phyloP scores from a whole-genome alignment of 2,888 invertebrate species.

The Luperina testacea region DNA sequence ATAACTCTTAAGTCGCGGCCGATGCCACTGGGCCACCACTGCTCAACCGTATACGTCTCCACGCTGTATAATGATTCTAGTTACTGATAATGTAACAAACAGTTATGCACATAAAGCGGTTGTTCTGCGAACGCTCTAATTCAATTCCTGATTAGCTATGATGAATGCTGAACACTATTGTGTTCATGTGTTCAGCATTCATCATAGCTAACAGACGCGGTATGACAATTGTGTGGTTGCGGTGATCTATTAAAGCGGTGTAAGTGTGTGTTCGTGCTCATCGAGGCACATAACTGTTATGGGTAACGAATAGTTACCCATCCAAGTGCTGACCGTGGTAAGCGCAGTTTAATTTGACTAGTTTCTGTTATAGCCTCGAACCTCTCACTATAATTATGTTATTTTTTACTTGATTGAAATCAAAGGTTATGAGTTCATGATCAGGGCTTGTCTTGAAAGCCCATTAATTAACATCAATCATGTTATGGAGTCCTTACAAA shows the following conservation, averaged over 20 bases:
- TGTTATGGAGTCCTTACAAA: neutral
- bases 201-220: neutral
- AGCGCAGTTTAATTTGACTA: neutral
- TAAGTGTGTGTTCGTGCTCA: neutral
- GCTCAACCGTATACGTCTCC: too few relatives aligned
- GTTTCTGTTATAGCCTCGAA: neutral
- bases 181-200: too few relatives aligned
- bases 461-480: slow-evolving; percentile 37
- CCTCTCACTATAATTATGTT: neutral
- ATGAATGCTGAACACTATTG: too few relatives aligned
- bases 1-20: too few relatives aligned
- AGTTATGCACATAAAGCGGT: neutral
- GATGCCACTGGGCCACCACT: too few relatives aligned
- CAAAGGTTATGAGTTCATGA: neutral
- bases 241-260: neutral
- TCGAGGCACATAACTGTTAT: neutral
- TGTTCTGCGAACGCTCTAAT: neutral
- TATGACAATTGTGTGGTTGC: neutral
- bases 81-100: neutral
- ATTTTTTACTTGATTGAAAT: neutral
- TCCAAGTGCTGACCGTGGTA: too few relatives aligned
- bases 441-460: slow-evolving; percentile 7
- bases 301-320: neutral
- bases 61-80: too few relatives aligned
- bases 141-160: neutral